These are phyloP conservation scores for Ceraclea dissimilis DNA, from an alignment of 2,888 invertebrate species.

Conservation along the genomic window DNA sequence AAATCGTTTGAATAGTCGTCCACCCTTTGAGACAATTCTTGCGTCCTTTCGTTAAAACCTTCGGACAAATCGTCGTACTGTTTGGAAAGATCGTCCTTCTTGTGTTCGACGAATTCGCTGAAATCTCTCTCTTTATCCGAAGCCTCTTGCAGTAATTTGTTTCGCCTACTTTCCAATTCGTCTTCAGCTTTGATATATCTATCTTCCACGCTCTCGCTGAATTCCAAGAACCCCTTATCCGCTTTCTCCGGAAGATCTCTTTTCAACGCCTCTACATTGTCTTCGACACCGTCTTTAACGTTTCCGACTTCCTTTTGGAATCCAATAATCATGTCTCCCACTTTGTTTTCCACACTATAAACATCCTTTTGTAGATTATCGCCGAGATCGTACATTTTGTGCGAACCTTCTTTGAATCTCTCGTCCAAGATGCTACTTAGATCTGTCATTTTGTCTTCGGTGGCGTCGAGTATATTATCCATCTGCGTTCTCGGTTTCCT, in stretches of 20 bases:
- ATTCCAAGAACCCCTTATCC: conserved; percentile 15
- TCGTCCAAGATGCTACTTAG: conserved; percentile 39
- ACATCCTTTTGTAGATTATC: conserved; percentile 10
- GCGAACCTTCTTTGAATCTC: conserved; percentile 13
- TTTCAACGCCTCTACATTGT: conserved; percentile 31
- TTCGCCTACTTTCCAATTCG: conserved; percentile 7
- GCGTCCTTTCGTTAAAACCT: not conserved
- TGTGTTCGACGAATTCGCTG: conserved; percentile 3
- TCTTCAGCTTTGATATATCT: conserved; percentile 10
- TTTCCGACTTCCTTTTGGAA: conserved; percentile 43
- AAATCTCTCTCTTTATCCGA: conserved; percentile 10
- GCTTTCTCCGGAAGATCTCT: conserved; percentile 23
- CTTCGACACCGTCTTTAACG: conserved; percentile 43
- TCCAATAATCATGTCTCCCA: conserved; percentile 28
- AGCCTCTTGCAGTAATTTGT: conserved; percentile 3
- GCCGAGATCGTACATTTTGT: conserved; percentile 7
- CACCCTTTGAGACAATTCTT: conserved; percentile 1
- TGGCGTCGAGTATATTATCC: conserved; percentile 39
- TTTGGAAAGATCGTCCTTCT: conserved; percentile 4
- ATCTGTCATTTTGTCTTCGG: conserved; percentile 40
- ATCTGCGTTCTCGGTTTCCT: not conserved
- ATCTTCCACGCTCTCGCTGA: conserved; percentile 13
- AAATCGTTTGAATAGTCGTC: conserved; percentile 9
- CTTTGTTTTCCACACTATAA: not conserved
- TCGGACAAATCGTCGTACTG: conserved; percentile 6